Evolutionary conservation across 2,113 vertebrate species (phyloP).

Genomic region (Vombatus ursinus): DNA sequence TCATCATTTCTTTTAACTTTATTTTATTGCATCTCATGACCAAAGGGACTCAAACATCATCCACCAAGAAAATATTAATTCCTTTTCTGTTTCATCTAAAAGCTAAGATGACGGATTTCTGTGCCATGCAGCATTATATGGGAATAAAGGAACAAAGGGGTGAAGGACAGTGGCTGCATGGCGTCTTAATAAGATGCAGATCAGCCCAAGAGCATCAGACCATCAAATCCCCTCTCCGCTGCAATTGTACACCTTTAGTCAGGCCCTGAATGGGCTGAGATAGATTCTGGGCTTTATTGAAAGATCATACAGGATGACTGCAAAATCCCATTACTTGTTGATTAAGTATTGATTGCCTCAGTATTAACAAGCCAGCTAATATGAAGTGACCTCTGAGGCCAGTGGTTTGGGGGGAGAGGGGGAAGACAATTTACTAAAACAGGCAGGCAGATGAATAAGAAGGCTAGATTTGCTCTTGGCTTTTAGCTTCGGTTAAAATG

Average conservation of each 20-base stretch:
- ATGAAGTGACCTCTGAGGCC: constrained; percentile 98
- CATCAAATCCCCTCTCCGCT: constrained; percentile 96
- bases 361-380: constrained; percentile 99
- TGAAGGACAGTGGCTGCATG: constrained; percentile 96
- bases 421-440: constrained; percentile 90
- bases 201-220: constrained; percentile 96
- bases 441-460: constrained; percentile 89
- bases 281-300: constrained; percentile 99
- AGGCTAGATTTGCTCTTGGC: constrained; percentile 89
- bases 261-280: constrained; percentile 91
- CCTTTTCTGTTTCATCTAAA: constrained; percentile 84
- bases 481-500: constrained; percentile 98
- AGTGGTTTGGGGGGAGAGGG: constrained; percentile 86
- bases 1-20: constrained; percentile 34
- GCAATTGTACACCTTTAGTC: constrained; percentile 89
- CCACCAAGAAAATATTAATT: constrained; percentile 84
- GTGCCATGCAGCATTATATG: constrained; percentile 81
- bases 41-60: constrained; percentile 76
- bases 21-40: constrained; percentile 70
- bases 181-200: constrained; percentile 98
- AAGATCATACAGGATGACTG: constrained; percentile 99
- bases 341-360: constrained; percentile 99
- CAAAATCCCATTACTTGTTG: constrained; percentile 99
- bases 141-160: constrained; percentile 91
- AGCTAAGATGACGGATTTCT: constrained; percentile 82